Percentiles rank a stretch among this genome's conserved stretches.
phyloP scores from a whole-genome alignment of 2,113 vertebrate species.

The Barbus barbus region DNA sequence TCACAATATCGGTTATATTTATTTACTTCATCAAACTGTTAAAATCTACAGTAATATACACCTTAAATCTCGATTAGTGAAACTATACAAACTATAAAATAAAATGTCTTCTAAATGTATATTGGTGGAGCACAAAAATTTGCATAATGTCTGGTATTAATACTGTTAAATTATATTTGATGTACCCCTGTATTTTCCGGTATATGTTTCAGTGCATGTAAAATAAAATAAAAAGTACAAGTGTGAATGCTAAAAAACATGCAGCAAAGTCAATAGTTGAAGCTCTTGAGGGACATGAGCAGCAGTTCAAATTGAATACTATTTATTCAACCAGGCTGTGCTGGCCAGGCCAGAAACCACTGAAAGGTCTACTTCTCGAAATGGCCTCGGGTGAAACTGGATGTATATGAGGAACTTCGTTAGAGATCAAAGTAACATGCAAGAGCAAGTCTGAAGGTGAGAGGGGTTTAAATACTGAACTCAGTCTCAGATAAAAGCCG shows the following conservation, averaged over 20 bases:
- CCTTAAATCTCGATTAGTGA: background rate
- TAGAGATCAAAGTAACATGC: conserved; percentile 36
- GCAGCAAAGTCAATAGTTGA: background rate
- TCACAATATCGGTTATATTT: background rate
- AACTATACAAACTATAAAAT: no score
- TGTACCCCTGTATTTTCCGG: no score
- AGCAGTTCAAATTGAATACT: conserved; percentile 21
- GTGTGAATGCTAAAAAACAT: background rate
- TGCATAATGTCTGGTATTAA: no score
- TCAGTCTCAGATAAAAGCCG: conserved; percentile 26
- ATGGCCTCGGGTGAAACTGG: conserved; percentile 7
- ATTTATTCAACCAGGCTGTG: background rate
- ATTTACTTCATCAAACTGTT: background rate
- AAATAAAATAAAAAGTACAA: no score
- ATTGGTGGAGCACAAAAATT: no score
- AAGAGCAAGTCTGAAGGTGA: conserved; percentile 37
- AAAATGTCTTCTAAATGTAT: no score
- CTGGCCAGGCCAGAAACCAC: background rate
- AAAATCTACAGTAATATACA: background rate
- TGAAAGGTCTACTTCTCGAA: conserved; percentile 9
- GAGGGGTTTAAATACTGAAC: conserved; percentile 36
- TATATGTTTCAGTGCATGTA: no score
- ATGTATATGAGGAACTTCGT: conserved; percentile 34
- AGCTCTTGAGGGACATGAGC: conserved; percentile 14
- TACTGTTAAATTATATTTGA: no score